Conservation (phyloP, 2,888 invertebrate genomes). For the Chaitophorus viminalis region DNA sequence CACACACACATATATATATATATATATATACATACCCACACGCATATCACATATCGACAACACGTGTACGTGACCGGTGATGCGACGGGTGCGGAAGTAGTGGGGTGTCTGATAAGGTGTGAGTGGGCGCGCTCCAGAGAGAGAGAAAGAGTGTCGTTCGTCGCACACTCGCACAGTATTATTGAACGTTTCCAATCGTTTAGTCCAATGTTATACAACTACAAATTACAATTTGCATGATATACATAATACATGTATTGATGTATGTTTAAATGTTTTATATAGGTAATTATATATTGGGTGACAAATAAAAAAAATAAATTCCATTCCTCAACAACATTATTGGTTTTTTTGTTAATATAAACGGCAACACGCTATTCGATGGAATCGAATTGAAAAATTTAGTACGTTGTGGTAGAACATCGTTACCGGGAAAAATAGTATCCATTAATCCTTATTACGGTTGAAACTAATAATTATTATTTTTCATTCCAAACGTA, state of each 20-base stretch:
- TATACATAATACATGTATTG: too few relatives aligned
- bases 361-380: too few relatives aligned
- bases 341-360: background rate
- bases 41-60: conserved; percentile 2
- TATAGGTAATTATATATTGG: too few relatives aligned
- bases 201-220: background rate
- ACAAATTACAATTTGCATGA: background rate
- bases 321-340: background rate
- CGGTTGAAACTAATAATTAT: background rate
- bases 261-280: too few relatives aligned
- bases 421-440: background rate
- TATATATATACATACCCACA: background rate
- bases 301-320: background rate
- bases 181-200: conserved; percentile 41
- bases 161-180: background rate
- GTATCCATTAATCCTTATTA: conserved; percentile 1
- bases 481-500: conserved; percentile 6
- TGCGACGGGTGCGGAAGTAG: background rate
- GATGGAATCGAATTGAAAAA: background rate
- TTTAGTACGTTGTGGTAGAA: background rate
- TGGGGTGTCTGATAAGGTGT: background rate
- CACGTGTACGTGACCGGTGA: conserved; percentile 47
- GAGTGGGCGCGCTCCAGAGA: background rate
- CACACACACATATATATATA: background rate
- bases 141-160: background rate